These are phyloP conservation scores for Geococcyx californianus DNA, from an alignment of 2,113 vertebrate species.

Conservation along the genomic window DNA sequence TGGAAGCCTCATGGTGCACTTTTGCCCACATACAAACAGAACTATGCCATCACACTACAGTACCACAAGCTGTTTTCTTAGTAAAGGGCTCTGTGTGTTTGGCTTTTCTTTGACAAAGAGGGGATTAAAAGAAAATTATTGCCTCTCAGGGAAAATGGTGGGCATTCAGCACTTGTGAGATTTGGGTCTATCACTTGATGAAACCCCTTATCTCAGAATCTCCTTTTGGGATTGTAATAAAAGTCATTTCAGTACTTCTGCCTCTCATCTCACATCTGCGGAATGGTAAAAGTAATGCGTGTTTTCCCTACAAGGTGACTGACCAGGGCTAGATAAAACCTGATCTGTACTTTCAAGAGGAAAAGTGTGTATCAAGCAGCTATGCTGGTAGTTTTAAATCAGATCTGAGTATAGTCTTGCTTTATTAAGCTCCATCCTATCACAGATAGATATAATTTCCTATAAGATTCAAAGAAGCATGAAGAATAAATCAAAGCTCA, in stretches of 20 bases:
- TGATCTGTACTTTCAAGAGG: not conserved
- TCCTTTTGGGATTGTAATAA: not conserved
- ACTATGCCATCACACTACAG: not conserved
- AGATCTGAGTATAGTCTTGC: not conserved
- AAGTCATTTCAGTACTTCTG: not conserved
- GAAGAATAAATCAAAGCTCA: not conserved
- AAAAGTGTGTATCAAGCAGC: not conserved
- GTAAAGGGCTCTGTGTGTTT: not conserved
- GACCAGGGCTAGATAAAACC: not conserved
- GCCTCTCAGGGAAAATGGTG: not conserved
- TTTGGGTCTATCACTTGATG: not conserved
- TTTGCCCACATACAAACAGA: not conserved
- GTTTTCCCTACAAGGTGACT: not conserved
- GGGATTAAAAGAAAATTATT: not conserved
- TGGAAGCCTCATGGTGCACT: not conserved
- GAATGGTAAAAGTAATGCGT: not conserved
- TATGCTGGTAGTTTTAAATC: not conserved
- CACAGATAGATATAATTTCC: not conserved
- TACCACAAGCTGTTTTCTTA: not conserved
- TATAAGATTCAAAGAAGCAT: not conserved
- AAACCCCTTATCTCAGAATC: not conserved
- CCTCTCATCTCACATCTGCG: not conserved
- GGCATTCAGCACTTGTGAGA: not conserved
- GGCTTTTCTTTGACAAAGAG: not conserved
- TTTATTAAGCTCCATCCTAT: not conserved